A percentile compares a stretch with the other conserved stretches of the same genome.
phyloP scores from a whole-genome alignment of 1,140 invertebrate species.

The Drosophila elegans region DNA sequence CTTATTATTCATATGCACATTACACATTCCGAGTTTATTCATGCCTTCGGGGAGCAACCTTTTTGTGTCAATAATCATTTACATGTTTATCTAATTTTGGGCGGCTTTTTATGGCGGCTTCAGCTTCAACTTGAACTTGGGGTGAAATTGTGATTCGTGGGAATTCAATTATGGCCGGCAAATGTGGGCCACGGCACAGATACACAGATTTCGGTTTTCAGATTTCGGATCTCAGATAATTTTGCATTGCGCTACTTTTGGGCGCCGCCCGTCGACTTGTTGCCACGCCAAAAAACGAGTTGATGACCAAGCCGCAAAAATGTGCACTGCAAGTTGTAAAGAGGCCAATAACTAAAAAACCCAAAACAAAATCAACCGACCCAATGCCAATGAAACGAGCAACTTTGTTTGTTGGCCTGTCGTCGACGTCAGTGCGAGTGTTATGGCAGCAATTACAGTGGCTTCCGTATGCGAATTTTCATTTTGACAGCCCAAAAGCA shows the following conservation, averaged over 20 bases:
- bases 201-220: slow-evolving; percentile 8
- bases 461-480: slow-evolving; percentile 75
- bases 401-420: slow-evolving; percentile 54
- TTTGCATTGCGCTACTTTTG: slow-evolving; percentile 48
- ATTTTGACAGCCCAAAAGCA: slow-evolving; percentile 54
- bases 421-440: slow-evolving; percentile 62
- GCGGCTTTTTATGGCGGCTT: slow-evolving; percentile 44
- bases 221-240: slow-evolving; percentile 9
- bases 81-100: slow-evolving; percentile 79
- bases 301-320: slow-evolving; percentile 73
- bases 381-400: slow-evolving; percentile 63
- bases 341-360: slow-evolving; percentile 42
- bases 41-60: slow-evolving; percentile 33
- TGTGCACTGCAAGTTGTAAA: slow-evolving; percentile 64
- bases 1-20: slow-evolving; percentile 80
- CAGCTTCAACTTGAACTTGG: slow-evolving; percentile 45
- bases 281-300: slow-evolving; percentile 59
- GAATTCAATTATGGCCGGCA: slow-evolving; percentile 41
- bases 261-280: slow-evolving; percentile 23
- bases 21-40: slow-evolving; percentile 74
- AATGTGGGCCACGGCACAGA: slow-evolving; percentile 51
- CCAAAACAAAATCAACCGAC: slow-evolving; percentile 26
- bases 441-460: slow-evolving; percentile 78
- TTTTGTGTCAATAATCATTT: slow-evolving; percentile 75
- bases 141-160: slow-evolving; percentile 29